These are phyloP conservation scores for Amphibalanus amphitrite DNA, from an alignment of 1,140 invertebrate genomes.

Conservation along the genomic window DNA sequence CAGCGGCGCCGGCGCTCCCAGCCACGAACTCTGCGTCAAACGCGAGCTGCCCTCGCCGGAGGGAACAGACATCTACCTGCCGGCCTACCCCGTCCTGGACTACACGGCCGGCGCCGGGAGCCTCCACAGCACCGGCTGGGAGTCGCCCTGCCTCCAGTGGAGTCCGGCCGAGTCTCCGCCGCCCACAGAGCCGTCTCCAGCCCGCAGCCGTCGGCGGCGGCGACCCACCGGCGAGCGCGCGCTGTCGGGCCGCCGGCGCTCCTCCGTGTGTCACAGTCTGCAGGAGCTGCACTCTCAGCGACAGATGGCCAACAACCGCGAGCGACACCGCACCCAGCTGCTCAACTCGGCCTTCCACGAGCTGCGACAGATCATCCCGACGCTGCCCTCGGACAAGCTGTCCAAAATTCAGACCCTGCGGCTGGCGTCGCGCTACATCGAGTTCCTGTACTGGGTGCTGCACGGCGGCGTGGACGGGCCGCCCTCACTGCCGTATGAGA, in stretches of 20 bases:
- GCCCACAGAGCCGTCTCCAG: background rate
- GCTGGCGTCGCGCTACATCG: constrained; percentile 82
- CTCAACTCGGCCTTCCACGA: constrained; percentile 91
- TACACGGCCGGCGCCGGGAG: background rate
- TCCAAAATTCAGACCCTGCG: constrained; percentile 97
- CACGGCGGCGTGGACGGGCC: constrained; percentile 20
- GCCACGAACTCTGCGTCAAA: background rate
- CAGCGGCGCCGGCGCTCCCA: background rate
- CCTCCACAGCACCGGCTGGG: background rate
- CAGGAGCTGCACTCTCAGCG: constrained; percentile 38
- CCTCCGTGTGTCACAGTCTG: constrained; percentile 13
- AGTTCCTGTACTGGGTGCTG: constrained; percentile 77
- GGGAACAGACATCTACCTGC: too few relatives aligned
- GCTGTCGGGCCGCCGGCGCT: constrained; percentile 7
- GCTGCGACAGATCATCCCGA: constrained; percentile 86
- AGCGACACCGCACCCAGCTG: constrained; percentile 89
- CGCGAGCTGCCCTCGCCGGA: background rate
- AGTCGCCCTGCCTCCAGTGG: too few relatives aligned
- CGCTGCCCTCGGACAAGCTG: constrained; percentile 91
- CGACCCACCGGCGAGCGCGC: background rate
- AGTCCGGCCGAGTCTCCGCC: too few relatives aligned
- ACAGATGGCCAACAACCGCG: constrained; percentile 87
- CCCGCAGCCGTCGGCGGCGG: too few relatives aligned
- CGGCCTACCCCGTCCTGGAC: background rate
- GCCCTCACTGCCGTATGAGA: constrained; percentile 50